Percentiles rank a stretch among this genome's conserved stretches.
Evolutionary conservation across 2,888 invertebrate species (phyloP).

Genomic region (Chrysotoxum bicinctum): DNA sequence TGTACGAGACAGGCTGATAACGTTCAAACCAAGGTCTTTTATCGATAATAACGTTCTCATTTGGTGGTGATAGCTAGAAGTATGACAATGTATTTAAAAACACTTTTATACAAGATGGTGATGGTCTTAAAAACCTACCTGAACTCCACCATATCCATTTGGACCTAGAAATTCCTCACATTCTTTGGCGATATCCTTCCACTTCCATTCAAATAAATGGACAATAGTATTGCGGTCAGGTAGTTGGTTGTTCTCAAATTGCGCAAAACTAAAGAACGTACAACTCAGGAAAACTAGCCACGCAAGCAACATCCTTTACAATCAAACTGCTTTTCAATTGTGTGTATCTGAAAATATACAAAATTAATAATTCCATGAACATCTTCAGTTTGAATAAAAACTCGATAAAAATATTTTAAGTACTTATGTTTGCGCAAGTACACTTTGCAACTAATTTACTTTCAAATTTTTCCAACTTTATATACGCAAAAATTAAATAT

Average conservation of each 20-base stretch:
- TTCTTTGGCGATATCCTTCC: background rate
- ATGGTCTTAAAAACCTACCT: background rate
- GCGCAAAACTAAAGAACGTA: background rate
- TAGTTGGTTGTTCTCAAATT: background rate
- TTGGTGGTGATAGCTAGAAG: slow-evolving; percentile 86
- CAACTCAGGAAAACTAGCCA: background rate
- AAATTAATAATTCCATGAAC: too few relatives aligned
- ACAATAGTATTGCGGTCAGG: background rate
- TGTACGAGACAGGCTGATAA: slow-evolving; percentile 92
- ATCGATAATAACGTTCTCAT: slow-evolving; percentile 85
- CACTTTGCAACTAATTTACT: too few relatives aligned
- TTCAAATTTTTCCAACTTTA: too few relatives aligned
- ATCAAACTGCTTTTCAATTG: too few relatives aligned
- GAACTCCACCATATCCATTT: background rate
- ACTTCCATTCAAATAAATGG: background rate
- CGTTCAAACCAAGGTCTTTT: slow-evolving; percentile 92
- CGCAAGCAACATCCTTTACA: background rate
- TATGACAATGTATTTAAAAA: background rate
- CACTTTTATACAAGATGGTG: too few relatives aligned
- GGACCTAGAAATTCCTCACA: background rate
- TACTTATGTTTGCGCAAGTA: too few relatives aligned
- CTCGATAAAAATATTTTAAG: too few relatives aligned
- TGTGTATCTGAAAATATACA: too few relatives aligned
- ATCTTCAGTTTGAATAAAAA: too few relatives aligned
- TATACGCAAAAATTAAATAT: too few relatives aligned